Conservation (phyloP, 2,797 vertebrate species). For the Taenioides sp. region DNA sequence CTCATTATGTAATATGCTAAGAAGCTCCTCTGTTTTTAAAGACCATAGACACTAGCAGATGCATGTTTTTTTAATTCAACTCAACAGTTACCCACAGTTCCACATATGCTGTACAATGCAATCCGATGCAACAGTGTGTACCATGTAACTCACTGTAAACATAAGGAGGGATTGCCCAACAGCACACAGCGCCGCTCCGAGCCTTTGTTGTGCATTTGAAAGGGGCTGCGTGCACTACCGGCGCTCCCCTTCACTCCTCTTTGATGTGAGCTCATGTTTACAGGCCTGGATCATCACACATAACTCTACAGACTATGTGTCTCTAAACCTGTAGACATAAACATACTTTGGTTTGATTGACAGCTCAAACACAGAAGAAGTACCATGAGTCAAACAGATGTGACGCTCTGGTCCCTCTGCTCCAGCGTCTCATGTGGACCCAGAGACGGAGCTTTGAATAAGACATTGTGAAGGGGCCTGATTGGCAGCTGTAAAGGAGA, state of each 20-base stretch:
- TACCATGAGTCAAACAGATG: neutral
- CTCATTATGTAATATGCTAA: too few relatives aligned
- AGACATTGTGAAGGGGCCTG: neutral
- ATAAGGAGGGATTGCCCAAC: constrained; percentile 45
- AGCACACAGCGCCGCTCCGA: constrained; percentile 54
- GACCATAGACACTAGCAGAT: too few relatives aligned
- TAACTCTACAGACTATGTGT: constrained; percentile 5
- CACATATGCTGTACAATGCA: neutral
- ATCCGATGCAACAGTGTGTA: neutral
- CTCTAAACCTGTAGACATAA: neutral
- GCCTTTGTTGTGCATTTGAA: constrained; percentile 54
- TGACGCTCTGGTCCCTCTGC: neutral
- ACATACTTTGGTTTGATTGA: neutral
- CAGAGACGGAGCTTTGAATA: neutral
- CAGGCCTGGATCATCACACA: constrained; percentile 54
- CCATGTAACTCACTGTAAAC: neutral
- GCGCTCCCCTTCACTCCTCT: constrained; percentile 39
- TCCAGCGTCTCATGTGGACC: neutral
- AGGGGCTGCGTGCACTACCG: constrained; percentile 58
- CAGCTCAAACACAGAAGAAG: neutral
- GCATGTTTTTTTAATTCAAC: too few relatives aligned
- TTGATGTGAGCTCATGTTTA: constrained; percentile 63
- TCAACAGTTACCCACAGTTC: too few relatives aligned
- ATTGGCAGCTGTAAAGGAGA: constrained; percentile 1
- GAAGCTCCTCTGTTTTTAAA: too few relatives aligned